Evolutionary conservation across 2,113 vertebrate species (phyloP), one percentile per base, ranked within the genome.

Genomic region (Peromyscus maniculatus): DNA sequence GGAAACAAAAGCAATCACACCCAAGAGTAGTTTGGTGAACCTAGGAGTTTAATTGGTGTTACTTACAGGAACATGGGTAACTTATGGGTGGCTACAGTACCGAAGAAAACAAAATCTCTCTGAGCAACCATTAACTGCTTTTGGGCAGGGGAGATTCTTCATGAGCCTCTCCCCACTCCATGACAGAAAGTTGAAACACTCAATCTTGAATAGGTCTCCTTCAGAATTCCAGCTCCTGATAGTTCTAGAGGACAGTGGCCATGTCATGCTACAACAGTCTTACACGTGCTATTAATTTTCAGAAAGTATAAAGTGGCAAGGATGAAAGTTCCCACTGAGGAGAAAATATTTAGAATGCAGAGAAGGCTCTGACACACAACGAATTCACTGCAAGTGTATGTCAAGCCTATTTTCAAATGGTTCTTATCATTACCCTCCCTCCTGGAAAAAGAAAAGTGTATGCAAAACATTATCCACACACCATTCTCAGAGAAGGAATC

Each of bases 261-360:
- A 82, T 57, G 33, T 33, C 49, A 33, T 57, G 31, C 78, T 52
- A 36, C 52, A 55, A 57, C 52, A 57, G 79, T 52, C 33, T 36
- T 19, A 15, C 59, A 2, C 22, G 5, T 6, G 6, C 52, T 43
- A 43, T 28, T 87, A 28, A 5, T 55, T 43, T 84, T 57, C 80
- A 59, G 74, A n/a, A 24, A 16, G 64, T 91, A 39, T 1, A 59
- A 82, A 69, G 33, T 24, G n/a, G 66, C 19, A 13, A 24, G 19
- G 0, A 1, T n/a, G 6, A 66, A 43, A 10, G 7, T 5, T 5
- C 10, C 11, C 1, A 43, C 3, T 3, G 2, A 57, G 75, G 82
- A 55, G 77, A 1, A 28, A 31, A 17, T 0, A 33, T 13, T 57
- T 15, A 36, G 66, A 21, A 4, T 57, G 19, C 43, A 72, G 75